Conservation (phyloP, 1,140 invertebrate genomes). For the Eciton burchellii region DNA sequence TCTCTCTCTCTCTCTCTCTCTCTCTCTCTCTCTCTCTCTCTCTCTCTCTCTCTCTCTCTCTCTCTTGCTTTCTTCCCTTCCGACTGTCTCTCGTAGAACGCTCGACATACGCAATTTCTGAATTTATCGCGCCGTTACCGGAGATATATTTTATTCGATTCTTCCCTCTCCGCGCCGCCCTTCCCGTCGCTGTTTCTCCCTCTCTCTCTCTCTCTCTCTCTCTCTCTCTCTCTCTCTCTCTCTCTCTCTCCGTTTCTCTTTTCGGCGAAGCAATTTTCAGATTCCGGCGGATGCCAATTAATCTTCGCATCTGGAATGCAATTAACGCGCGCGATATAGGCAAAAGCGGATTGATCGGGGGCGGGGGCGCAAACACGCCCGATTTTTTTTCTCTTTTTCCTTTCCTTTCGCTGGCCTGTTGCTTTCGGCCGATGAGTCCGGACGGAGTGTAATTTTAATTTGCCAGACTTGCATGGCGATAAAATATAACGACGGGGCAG, state of each 20-base stretch:
- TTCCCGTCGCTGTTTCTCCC: not conserved
- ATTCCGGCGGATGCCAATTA: constrained; percentile 52
- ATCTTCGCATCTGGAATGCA: constrained; percentile 56
- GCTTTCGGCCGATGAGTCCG: not conserved
- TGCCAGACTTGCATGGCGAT: not conserved
- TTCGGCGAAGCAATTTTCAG: constrained; percentile 30
- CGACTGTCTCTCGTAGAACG: constrained; percentile 22
- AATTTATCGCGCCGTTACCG: constrained; percentile 43
- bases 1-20: too few relatives aligned
- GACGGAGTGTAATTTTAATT: constrained; percentile 1
- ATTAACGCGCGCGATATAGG: constrained; percentile 50
- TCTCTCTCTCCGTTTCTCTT: not conserved
- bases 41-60: too few relatives aligned
- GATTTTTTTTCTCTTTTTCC: too few relatives aligned
- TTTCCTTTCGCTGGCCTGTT: not conserved
- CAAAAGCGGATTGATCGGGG: constrained; percentile 35
- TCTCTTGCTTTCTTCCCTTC: too few relatives aligned
- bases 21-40: too few relatives aligned
- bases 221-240: not conserved
- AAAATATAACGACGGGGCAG: too few relatives aligned
- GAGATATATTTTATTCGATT: constrained; percentile 48
- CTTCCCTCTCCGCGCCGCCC: too few relatives aligned
- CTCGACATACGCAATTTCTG: constrained; percentile 22
- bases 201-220: too few relatives aligned
- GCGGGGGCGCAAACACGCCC: not conserved